Evolutionary conservation across 2,797 vertebrate species (phyloP).

Genomic region (Sarcoramphus papa): DNA sequence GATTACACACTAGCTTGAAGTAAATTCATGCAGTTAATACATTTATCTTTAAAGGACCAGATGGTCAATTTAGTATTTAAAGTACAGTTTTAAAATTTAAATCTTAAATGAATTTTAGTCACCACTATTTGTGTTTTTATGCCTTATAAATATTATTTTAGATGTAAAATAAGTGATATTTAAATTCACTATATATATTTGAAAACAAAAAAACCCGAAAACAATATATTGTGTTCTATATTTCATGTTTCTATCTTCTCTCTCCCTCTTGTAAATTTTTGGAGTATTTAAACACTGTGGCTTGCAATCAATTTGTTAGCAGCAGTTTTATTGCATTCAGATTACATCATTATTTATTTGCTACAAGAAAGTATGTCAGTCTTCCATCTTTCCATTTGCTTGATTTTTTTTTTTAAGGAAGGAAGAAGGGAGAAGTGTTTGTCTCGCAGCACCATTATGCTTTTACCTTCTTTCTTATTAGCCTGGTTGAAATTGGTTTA

Average conservation of each 20-base stretch:
- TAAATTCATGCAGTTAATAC: conserved; percentile 41
- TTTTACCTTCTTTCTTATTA: not conserved
- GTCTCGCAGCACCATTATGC: not conserved
- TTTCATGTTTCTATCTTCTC: not conserved
- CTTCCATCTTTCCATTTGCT: not conserved
- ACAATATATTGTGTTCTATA: not conserved
- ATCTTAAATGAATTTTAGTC: not conserved
- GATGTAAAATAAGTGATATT: not conserved
- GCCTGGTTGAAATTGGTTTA: not conserved
- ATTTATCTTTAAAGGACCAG: conserved; percentile 56
- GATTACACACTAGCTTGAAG: conserved; percentile 37
- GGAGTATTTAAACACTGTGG: not conserved
- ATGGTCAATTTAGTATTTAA: conserved; percentile 36
- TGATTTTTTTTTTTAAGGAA: not conserved
- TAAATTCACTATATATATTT: not conserved
- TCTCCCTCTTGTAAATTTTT: not conserved
- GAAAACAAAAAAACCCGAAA: not conserved
- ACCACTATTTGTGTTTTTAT: not conserved
- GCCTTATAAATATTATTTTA: not conserved
- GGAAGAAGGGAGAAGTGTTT: not conserved
- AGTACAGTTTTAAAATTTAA: conserved; percentile 10
- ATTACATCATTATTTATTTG: not conserved
- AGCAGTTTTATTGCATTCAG: not conserved
- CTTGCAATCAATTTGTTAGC: not conserved
- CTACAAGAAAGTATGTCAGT: not conserved